Conservation (phyloP, 1,140 invertebrate species). For the Drosophila hydei region DNA sequence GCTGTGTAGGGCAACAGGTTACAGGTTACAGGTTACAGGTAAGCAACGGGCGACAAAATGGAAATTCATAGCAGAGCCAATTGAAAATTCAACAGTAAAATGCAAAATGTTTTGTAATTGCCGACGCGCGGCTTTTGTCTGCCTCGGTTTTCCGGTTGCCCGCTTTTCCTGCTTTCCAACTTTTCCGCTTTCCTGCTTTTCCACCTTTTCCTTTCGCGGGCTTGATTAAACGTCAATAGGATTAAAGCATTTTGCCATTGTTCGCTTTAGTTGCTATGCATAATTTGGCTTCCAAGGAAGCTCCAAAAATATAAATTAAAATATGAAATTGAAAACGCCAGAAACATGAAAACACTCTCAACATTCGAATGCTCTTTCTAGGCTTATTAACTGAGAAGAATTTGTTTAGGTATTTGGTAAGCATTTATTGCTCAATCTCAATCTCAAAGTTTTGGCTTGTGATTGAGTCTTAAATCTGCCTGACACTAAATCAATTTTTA, state of each 20-base stretch:
- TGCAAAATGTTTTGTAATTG: constrained; percentile 65
- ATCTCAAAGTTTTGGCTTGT: too few species aligned
- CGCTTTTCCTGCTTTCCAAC: not conserved
- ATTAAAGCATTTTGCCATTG: constrained; percentile 71
- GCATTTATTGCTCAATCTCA: too few species aligned
- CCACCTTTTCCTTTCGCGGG: not conserved
- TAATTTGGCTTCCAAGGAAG: constrained; percentile 46
- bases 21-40: constrained; percentile 32
- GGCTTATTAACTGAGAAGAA: not conserved
- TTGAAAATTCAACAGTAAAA: constrained; percentile 69
- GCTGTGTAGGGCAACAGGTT: constrained; percentile 42
- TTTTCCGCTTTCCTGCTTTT: not conserved
- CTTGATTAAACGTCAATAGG: constrained; percentile 79
- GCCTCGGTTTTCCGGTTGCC: not conserved
- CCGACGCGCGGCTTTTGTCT: constrained; percentile 29
- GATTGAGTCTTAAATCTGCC: too few species aligned
- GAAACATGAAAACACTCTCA: not conserved
- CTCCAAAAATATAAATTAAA: constrained; percentile 44
- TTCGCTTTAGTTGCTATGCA: constrained; percentile 29
- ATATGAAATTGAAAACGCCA: constrained; percentile 25
- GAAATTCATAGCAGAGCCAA: constrained; percentile 62
- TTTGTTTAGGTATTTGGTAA: not conserved
- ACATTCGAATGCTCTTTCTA: not conserved
- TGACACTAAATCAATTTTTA: too few species aligned
- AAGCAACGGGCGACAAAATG: constrained; percentile 42